Conservation (phyloP, 2,797 vertebrate species). For the Hozukius guyotensis region DNA sequence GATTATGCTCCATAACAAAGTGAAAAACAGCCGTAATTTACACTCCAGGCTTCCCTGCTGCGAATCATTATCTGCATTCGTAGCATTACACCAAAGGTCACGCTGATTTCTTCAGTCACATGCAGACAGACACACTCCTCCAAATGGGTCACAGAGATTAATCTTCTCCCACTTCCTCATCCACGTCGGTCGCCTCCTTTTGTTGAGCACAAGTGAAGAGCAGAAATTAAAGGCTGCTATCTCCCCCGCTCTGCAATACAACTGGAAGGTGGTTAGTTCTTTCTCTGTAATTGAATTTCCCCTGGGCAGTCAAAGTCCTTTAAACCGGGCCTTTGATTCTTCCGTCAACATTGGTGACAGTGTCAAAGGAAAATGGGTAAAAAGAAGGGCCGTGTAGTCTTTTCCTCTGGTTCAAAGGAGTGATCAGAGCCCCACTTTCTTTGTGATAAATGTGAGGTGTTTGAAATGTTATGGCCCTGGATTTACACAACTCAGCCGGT, state of each 20-base stretch:
- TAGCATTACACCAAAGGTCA: conserved; percentile 76
- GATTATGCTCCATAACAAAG: conserved; percentile 77
- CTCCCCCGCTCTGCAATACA: conserved; percentile 11
- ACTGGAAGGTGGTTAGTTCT: conserved; percentile 28
- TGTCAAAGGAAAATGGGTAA: conserved; percentile 25
- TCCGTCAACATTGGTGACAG: conserved; percentile 31
- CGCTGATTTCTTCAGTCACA: conserved; percentile 57
- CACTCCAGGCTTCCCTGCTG: conserved; percentile 63
- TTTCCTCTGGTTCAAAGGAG: conserved; percentile 1
- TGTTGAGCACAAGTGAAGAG: conserved; percentile 42
- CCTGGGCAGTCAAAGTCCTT: conserved; percentile 14
- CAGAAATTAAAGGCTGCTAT: conserved; percentile 50
- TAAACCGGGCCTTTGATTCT: conserved; percentile 39
- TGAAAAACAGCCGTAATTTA: conserved; percentile 72
- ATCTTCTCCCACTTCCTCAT: conserved; percentile 52
- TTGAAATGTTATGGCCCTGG: not conserved
- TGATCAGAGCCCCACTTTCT: conserved; percentile 10
- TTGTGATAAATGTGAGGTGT: conserved; percentile 1
- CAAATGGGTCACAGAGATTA: conserved; percentile 56
- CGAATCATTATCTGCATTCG: conserved; percentile 74
- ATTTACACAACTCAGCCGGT: not conserved
- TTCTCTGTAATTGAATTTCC: conserved; percentile 43
- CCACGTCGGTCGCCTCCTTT: conserved; percentile 33
- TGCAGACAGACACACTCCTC: conserved; percentile 27
- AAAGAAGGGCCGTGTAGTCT: not conserved